Percentiles rank a stretch among this genome's conserved stretches.
phyloP scores from a whole-genome alignment of 2,888 invertebrate genomes.

The Mythimna vitellina region DNA sequence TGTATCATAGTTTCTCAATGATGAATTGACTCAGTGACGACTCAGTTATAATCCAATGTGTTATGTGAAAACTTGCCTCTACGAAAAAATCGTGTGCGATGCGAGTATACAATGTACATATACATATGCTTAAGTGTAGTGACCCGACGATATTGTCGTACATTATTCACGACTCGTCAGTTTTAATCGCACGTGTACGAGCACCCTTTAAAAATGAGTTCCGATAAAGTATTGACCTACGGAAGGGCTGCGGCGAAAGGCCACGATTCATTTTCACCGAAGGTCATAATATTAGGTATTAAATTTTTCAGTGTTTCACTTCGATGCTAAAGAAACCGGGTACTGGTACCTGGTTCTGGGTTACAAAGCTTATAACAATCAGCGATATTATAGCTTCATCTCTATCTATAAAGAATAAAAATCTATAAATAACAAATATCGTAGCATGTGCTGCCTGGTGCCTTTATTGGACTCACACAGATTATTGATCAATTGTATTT shows the following conservation, averaged over 20 bases:
- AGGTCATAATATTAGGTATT: not conserved
- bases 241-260: slow-evolving; percentile 1
- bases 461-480: too few species aligned
- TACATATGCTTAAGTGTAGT: not conserved
- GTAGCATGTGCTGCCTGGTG: too few species aligned
- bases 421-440: too few species aligned
- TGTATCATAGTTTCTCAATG: not conserved
- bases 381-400: too few species aligned
- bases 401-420: too few species aligned
- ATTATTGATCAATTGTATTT: too few species aligned
- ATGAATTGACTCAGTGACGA: too few species aligned
- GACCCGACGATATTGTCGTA: not conserved
- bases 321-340: too few species aligned
- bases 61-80: not conserved
- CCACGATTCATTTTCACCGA: not conserved
- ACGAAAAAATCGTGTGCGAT: not conserved
- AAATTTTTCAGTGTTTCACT: not conserved
- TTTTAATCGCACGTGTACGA: slow-evolving; percentile 15
- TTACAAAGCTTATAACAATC: too few species aligned
- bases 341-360: too few species aligned
- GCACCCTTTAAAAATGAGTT: slow-evolving; percentile 21
- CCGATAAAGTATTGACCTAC: slow-evolving; percentile 16
- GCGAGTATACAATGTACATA: not conserved
- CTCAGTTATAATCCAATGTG: too few species aligned
- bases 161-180: slow-evolving; percentile 36